Base-by-base conservation (phyloP, 1,140 invertebrate species). In the Drosophila asahinai region DNA sequence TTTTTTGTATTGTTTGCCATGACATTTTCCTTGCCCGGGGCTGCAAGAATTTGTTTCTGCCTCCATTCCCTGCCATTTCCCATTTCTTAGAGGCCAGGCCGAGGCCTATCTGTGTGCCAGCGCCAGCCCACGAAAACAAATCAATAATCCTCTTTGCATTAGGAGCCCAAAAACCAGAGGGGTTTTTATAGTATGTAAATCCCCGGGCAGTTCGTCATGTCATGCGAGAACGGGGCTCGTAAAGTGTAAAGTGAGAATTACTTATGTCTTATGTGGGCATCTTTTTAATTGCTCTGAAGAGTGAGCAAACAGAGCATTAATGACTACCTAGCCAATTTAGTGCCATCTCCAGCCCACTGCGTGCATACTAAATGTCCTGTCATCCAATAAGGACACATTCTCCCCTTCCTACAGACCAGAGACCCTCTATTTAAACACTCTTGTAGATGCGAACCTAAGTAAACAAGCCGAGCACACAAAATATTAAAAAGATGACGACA, bases 401-500 rank as follows among this genome's bases (percentile, higher is more conserved):
- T 12, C 12, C 22, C 33, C 9, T 17, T 3, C 42, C 42, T 11
- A 22, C 40, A 43, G 73, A 36, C 33, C 2, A 36, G 8, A 30
- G 52, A 48, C 55, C 71, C 83, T 81, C 83, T 89, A 83, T 86
- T 80, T 89, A 74, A 87, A 80, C 81, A 87, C 83, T 76, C 51
- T 42, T 33, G 45, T 58, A 58, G 52, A 76, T 47, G 72, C 36
- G 66, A 52, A 40, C 65, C 81, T 89, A 81, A 87, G 77, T 78
- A 83, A 87, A 87, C 83, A 87, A 71, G 66, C 27, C 45, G 54
- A 48, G 58, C 67, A 77, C 61, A 71, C 67, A 52, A 83, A 89
- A 89, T 87, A 89, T 89, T 89, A 83, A 83, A 87, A 83, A 87
- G 80, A 86, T 82, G 83, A 73, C 52, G 71, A 80, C 70, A 62